Base-by-base conservation (phyloP, 2,888 invertebrate genomes). In the Lutraria lutraria region DNA sequence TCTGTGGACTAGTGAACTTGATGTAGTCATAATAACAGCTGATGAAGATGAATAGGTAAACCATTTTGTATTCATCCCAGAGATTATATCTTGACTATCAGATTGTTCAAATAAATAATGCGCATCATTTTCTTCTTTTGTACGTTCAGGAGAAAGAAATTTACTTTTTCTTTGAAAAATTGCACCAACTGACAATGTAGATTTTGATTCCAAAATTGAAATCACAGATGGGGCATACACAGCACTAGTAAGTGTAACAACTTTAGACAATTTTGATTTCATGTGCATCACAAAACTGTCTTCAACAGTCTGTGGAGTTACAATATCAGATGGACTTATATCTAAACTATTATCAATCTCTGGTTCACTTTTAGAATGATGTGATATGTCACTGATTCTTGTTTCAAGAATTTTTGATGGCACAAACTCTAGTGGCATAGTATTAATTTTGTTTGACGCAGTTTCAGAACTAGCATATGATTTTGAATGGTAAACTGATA, bases 341-440 rank as follows among this genome's bases (percentile, higher is more conserved):
- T 76, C 25, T 12, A 34, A 31, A 16, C 76, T 76, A 68, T 68
- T 68, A 12, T 25, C 63, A 68, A 25, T 68, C 8, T n/a, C 25
- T 25, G 13, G 10, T 25, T 68, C 63, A 68, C 63, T 68, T 68
- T 10, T 68, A 25, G 25, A 68, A 68, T 8, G 21, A 6, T n/a
- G 13, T 25, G 63, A 68, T 8, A 43, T 43, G 6, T 68, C 25
- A 68, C 63, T 68, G 21, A 68, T 25, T 68, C 12, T 25, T 25
- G 63, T 68, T 68, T 68, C 63, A n/a, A 68, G 63, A 13, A 68
- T 34, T 76, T 76, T 76, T 34, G 34, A 34, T 34, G 76, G 76
- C 29, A 76, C 34, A 76, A 19, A 34, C 31, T 76, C 76, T 19
- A 76, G 76, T 34, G 76, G 76, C 19, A 16, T 31, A 10, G 76